Evolutionary conservation across 2,888 invertebrate genomes (phyloP).

Genomic region (Drosophila multiciliata): DNA sequence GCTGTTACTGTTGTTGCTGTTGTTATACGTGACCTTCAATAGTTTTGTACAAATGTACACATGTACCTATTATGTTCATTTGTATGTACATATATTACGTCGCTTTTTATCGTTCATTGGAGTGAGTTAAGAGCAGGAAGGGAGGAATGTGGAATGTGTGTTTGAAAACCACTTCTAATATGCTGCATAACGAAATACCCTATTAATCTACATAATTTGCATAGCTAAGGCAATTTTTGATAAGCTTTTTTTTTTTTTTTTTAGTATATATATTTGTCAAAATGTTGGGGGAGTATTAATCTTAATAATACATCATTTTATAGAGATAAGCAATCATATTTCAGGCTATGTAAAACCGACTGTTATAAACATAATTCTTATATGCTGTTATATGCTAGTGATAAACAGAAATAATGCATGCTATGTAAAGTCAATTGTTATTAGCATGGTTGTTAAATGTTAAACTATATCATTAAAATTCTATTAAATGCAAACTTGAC

Average conservation of each 20-base stretch:
- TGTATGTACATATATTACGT: conserved; percentile 48
- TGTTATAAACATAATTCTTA: background rate
- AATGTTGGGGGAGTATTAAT: background rate
- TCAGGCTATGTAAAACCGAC: background rate
- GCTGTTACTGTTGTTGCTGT: conserved; percentile 28
- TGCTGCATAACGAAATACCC: conserved; percentile 21
- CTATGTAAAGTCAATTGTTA: no score
- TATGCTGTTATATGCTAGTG: background rate
- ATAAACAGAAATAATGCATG: no score
- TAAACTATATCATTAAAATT: background rate
- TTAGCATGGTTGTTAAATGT: background rate
- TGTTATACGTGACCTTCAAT: conserved; percentile 76
- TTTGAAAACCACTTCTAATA: conserved; percentile 21
- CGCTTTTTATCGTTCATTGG: conserved; percentile 61
- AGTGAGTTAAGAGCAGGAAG: conserved; percentile 33
- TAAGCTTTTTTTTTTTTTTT: conserved; percentile 15
- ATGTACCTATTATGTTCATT: conserved; percentile 57
- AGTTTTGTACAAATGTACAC: conserved; percentile 55
- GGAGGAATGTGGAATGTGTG: background rate
- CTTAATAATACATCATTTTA: background rate
- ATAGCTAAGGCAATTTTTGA: conserved; percentile 15
- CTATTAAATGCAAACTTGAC: background rate
- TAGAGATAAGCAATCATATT: background rate
- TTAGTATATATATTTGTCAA: background rate
- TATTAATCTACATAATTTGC: conserved; percentile 24